Evolutionary conservation across 2,888 invertebrate species (phyloP), one percentile per base, ranked within the genome.

Genomic region (Oconnorella tubifera): DNA sequence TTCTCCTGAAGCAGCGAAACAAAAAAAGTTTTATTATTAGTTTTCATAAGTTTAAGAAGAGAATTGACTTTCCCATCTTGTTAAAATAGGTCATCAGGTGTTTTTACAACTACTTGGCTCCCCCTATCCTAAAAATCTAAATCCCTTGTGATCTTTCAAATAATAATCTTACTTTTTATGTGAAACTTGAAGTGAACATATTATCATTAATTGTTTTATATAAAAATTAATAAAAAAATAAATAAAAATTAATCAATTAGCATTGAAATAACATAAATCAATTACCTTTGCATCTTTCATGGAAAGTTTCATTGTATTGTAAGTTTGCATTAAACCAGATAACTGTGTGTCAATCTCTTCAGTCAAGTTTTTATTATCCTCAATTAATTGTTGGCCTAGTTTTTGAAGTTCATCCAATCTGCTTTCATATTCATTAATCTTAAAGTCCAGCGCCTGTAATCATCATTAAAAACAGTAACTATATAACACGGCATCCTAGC

Each of bases 271-370:
- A 40, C 10, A 40, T 19, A 40, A 40, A 10, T 40, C 32, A 56
- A 32, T 32, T 33, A 59, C 59, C 59, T 33, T 32, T 14, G 40
- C 28, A n/a, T 59, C 33, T 27, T 40, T 40, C 19, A 40, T 40
- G 14, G 33, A 32, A n/a, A 40, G 33, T 59, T 59, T 59, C 33
- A 33, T 19, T 25, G 33, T 28, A 40, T 23, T 59, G 59, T 59
- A 59, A n/a, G 59, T 59, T n/a, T 59, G 33, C 14, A 27, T 59
- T 14, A 59, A 28, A 6, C 33, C 40, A 28, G 48, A 25, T 28
- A 59, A 14, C 59, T 59, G 59, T 14, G 23, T 33, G n/a, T 59
- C 59, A 2, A 40, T 33, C 33, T 59, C 59, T 59, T 40, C 25
- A 10, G 6, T 32, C 25, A 14, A 23, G 28, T 25, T 27, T 27